Evolutionary conservation across 2,797 vertebrate genomes (phyloP), one percentile per base, ranked within the genome.

Genomic region (Crenichthys baileyi): DNA sequence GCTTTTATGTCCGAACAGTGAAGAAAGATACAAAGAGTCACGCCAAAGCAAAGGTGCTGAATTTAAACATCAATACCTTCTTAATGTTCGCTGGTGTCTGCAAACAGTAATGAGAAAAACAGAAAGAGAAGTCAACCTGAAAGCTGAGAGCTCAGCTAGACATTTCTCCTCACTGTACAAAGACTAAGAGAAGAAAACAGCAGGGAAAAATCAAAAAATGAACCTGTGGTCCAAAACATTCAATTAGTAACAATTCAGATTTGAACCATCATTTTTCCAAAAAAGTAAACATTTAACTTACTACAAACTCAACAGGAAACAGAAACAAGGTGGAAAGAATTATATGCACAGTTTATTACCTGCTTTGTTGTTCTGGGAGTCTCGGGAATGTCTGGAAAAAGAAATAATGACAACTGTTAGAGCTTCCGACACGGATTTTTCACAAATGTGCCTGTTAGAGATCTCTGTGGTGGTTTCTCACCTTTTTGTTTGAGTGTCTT

Each of bases 401-500:
- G 75, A 18, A 81, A 77, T 75, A 72, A 73, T 31, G 2, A 68
- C 77, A 46, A 22, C 6, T 48, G 1, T 70, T 67, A 26, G 22
- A 71, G n/a, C 20, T 61, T 29, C 70, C 1, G 9, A 2, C 24
- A 75, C 48, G 46, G 13, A 75, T 15, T 1, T 48, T 74, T 81
- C 1, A 46, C 18, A 73, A 63, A 31, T 7, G 1, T 12, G 31
- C 8, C 16, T 24, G 1, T 61, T 2, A 58, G 24, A 73, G 24
- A 44, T 12, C 3, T 44, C 56, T 58, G 48, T 50, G 0, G 41
- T 24, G n/a, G 3, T 58, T 26, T 8, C 79, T 90, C 92, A 98
- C 98, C 98, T 97, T 95, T 95, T 31, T 89, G 96, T 85, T 93
- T 97, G 68, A 93, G 95, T 53, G 95, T 92, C 90, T 95, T 99